Conservation (phyloP, 2,797 vertebrate species). For the Pantherophis alleghaniensis region DNA sequence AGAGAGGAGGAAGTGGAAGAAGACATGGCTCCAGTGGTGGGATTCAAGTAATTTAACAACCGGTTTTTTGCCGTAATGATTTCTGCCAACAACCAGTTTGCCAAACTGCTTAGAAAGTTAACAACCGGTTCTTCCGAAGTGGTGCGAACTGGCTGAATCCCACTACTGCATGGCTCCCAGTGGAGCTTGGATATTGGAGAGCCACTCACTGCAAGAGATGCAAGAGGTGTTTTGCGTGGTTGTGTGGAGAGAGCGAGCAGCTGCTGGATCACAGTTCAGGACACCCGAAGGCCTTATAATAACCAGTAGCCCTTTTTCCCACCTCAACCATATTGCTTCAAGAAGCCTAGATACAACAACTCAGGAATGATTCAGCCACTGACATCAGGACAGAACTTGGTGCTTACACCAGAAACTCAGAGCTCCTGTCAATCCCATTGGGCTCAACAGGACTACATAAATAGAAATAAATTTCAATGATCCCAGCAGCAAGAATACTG, state of each 20-base stretch:
- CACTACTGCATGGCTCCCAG: not conserved
- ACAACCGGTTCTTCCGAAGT: too few relatives aligned
- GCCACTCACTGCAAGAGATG: not conserved
- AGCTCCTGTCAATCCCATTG: slow-evolving; percentile 20
- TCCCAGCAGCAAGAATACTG: not conserved
- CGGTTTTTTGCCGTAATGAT: too few relatives aligned
- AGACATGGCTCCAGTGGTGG: not conserved
- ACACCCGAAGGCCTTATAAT: not conserved
- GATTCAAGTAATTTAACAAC: too few relatives aligned
- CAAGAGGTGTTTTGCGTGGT: not conserved
- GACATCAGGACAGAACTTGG: slow-evolving; percentile 1
- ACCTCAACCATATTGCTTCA: not conserved
- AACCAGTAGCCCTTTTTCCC: not conserved
- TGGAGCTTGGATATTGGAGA: not conserved
- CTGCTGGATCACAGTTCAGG: not conserved
- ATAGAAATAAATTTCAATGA: slow-evolving; percentile 10
- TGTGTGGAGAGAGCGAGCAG: not conserved
- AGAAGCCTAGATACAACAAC: not conserved
- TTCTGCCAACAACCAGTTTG: too few relatives aligned
- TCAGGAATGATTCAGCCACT: slow-evolving; percentile 9
- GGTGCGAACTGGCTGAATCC: too few relatives aligned
- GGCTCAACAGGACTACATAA: slow-evolving; percentile 18
- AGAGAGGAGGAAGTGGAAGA: not conserved
- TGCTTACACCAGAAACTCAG: not conserved
- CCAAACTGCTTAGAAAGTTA: too few relatives aligned